These are phyloP conservation scores for Bagarius yarrelli DNA, from an alignment of 2,113 vertebrate genomes.

Conservation along the genomic window DNA sequence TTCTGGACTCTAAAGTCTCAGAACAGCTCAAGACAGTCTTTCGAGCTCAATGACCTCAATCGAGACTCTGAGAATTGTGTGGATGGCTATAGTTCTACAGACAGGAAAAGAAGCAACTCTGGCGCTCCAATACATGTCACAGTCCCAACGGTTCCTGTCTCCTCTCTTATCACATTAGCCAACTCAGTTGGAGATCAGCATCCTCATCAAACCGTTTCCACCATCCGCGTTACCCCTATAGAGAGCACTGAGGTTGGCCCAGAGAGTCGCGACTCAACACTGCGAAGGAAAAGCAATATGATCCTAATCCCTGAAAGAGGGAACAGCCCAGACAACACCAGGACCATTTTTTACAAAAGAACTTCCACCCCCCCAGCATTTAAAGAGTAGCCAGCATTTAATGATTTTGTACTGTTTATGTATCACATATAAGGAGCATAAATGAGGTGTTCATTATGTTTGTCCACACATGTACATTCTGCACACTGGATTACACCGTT, in stretches of 20 bases:
- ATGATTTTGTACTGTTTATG: slow-evolving; percentile 16
- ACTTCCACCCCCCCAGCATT: slow-evolving; percentile 86
- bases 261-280: slow-evolving; percentile 88
- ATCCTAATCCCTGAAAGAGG: slow-evolving; percentile 93
- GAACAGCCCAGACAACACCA: slow-evolving; percentile 89
- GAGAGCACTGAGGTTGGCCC: slow-evolving; percentile 78
- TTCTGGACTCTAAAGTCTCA: slow-evolving; percentile 97
- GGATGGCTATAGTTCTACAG: slow-evolving; percentile 81
- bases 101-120: slow-evolving; percentile 80
- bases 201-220: slow-evolving; percentile 75
- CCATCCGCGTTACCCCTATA: slow-evolving; percentile 90
- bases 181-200: slow-evolving; percentile 71
- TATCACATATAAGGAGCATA: slow-evolving; percentile 2
- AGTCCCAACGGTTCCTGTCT: slow-evolving; percentile 52
- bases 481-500: slow-evolving; percentile 26
- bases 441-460: slow-evolving; percentile 33
- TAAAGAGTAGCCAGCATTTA: slow-evolving; percentile 76
- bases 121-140: slow-evolving; percentile 58
- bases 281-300: slow-evolving; percentile 88
- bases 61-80: slow-evolving; percentile 89
- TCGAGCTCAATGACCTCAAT: slow-evolving; percentile 91
- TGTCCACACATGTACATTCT: slow-evolving; percentile 19
- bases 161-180: slow-evolving; percentile 46
- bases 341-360: slow-evolving; percentile 98
- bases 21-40: slow-evolving; percentile 82